Base-by-base conservation (phyloP, 1,140 invertebrate species). In the Arion vulgaris region DNA sequence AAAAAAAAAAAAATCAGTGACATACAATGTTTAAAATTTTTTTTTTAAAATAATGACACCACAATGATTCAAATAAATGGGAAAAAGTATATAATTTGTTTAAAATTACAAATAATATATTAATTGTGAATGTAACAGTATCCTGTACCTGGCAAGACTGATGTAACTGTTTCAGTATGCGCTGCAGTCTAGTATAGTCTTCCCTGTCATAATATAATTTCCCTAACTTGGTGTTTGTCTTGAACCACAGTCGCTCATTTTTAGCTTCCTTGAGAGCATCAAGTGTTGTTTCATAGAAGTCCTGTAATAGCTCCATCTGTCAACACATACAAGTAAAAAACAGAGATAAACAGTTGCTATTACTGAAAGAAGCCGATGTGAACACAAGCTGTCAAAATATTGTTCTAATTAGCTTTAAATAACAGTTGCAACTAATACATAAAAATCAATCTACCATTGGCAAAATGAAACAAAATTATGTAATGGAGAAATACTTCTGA, bases 181-280 rank as follows among this genome's bases (percentile, higher is more conserved):
- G 98, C 68, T 97, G 96, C 87, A 99, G 92, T 93, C 98, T 98
- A 73, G 95, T 96, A 89, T 96, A 99, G 92, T 99, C 98, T 71
- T 95, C 96, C 80, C 98, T 94, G 93, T 99, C 99, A 92, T 98
- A 99, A 92, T 99, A 99, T 11, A 99, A 93, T 92, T 99, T 99
- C 36, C 98, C 99, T 85, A 99, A 93, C 94, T 99, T 99, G 1
- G 98, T 99, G 91, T 99, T 99, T 11, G 99, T 99, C 94, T 99
- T 99, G 92, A 99, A 99, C 99, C 99, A 99, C 51, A 99, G 93
- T 86, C 99, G 94, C 93, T 99, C 99, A 94, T 99, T 99, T 92
- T 99, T 99, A 0, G 98, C 97, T 95, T 99, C 93, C 85, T 98
- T 98, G 75, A 99, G 93, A 49, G 98, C 98, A 93, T 99, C 98